Evolutionary conservation across 1,140 invertebrate genomes (phyloP).

Genomic region (Neotoxoptera formosana): DNA sequence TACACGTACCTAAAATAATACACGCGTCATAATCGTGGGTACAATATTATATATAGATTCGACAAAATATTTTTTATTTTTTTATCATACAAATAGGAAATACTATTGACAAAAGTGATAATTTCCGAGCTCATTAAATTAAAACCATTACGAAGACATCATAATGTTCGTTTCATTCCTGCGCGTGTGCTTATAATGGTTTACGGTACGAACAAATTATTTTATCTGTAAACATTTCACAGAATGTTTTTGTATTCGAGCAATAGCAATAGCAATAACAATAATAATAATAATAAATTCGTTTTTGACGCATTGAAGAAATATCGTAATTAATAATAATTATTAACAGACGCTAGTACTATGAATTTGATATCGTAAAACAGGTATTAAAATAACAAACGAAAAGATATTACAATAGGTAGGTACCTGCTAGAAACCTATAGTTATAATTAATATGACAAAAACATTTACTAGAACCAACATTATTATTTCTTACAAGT

Average conservation of each 20-base stretch:
- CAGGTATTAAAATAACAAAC: too few species aligned
- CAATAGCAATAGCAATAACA: not conserved
- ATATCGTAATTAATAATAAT: too few species aligned
- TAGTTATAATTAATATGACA: not conserved
- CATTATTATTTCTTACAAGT: not conserved
- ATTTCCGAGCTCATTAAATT: not conserved
- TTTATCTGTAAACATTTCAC: not conserved
- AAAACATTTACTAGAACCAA: not conserved
- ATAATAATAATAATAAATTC: not conserved
- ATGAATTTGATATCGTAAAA: too few species aligned
- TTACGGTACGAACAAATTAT: not conserved
- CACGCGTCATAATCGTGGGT: not conserved
- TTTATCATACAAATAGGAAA: not conserved
- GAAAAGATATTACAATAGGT: not conserved
- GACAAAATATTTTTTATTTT: not conserved
- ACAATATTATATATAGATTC: not conserved
- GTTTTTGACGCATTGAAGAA: not conserved
- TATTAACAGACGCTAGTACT: too few species aligned
- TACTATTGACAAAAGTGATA: not conserved
- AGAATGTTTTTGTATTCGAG: not conserved
- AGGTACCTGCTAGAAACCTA: too few species aligned
- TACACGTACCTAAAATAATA: not conserved
- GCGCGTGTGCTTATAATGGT: not conserved
- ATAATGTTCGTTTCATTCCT: not conserved
- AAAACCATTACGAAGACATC: not conserved